These are phyloP conservation scores for Amaurobius ferox DNA, from an alignment of 2,888 invertebrate genomes.

Conservation along the genomic window DNA sequence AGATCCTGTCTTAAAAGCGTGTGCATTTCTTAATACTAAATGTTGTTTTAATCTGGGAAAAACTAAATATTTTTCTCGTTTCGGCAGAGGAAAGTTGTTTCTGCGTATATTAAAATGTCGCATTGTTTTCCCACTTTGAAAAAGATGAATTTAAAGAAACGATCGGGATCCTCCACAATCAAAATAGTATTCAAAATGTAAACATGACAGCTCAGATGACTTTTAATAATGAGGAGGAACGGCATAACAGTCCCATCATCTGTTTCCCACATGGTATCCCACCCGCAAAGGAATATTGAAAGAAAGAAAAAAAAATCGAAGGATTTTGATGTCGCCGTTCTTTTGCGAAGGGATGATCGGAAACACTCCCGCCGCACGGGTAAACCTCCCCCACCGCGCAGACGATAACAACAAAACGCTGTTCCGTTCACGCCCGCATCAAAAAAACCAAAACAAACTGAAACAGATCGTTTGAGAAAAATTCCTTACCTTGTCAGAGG, in stretches of 20 bases:
- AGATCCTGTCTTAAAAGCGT: too few relatives aligned
- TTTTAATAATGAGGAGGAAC: neutral
- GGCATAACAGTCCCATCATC: neutral
- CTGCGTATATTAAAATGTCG: too few relatives aligned
- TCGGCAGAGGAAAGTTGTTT: too few relatives aligned
- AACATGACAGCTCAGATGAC: neutral
- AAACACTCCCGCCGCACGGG: conserved; percentile 23
- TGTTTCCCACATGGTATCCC: neutral
- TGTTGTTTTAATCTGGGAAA: too few relatives aligned
- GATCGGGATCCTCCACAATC: too few relatives aligned
- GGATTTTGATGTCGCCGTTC: neutral
- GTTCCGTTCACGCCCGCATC: conserved; percentile 35
- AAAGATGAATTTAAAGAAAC: too few relatives aligned
- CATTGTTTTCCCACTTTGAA: too few relatives aligned
- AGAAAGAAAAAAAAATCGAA: neutral
- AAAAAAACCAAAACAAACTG: conserved; percentile 30
- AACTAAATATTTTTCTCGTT: too few relatives aligned
- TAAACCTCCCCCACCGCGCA: conserved; percentile 64
- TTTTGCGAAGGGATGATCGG: conserved; percentile 3
- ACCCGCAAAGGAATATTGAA: neutral
- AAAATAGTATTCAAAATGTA: neutral
- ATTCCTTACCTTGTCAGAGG: conserved; percentile 53
- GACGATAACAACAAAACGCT: conserved; percentile 49
- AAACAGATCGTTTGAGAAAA: neutral
- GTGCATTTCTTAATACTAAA: too few relatives aligned